These are phyloP conservation scores for Pagetopsis macropterus DNA, from an alignment of 2,797 vertebrate species.

Conservation along the genomic window DNA sequence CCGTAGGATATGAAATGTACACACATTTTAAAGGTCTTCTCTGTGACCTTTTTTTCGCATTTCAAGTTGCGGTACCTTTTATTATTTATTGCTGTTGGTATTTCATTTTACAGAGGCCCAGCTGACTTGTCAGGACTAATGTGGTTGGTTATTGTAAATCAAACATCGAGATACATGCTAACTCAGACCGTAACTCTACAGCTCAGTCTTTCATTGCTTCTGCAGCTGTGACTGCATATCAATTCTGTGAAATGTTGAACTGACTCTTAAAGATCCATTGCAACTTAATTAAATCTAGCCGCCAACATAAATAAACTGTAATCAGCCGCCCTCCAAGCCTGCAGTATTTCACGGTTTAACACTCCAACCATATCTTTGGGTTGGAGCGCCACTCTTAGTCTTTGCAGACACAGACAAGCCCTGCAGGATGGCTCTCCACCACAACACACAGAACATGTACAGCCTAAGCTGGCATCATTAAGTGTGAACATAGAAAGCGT, in stretches of 20 bases:
- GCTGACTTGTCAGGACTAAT: conserved; percentile 42
- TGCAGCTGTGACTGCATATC: too few relatives aligned
- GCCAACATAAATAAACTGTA: conserved; percentile 1
- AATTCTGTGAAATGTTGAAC: neutral
- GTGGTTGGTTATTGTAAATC: conserved; percentile 15
- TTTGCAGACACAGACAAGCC: conserved; percentile 13
- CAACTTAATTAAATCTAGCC: neutral
- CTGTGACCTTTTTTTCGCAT: conserved; percentile 30
- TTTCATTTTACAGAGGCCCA: conserved; percentile 9
- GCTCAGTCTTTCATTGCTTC: neutral
- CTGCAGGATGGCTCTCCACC: conserved; percentile 5
- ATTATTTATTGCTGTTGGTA: conserved; percentile 33
- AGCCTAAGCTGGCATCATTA: conserved; percentile 7
- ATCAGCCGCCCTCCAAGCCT: neutral
- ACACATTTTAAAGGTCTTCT: conserved; percentile 7
- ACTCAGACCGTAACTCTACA: neutral
- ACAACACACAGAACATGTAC: conserved; percentile 6
- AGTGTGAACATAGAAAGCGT: conserved; percentile 9
- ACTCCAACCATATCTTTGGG: conserved; percentile 23
- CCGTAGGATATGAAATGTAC: conserved; percentile 26
- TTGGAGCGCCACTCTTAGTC: conserved; percentile 17
- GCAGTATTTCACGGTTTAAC: neutral
- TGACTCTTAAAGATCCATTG: too few relatives aligned
- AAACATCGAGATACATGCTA: neutral
- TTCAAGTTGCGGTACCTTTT: conserved; percentile 7